Conservation (phyloP, 2,888 invertebrate genomes). For the Ceramica pisi region DNA sequence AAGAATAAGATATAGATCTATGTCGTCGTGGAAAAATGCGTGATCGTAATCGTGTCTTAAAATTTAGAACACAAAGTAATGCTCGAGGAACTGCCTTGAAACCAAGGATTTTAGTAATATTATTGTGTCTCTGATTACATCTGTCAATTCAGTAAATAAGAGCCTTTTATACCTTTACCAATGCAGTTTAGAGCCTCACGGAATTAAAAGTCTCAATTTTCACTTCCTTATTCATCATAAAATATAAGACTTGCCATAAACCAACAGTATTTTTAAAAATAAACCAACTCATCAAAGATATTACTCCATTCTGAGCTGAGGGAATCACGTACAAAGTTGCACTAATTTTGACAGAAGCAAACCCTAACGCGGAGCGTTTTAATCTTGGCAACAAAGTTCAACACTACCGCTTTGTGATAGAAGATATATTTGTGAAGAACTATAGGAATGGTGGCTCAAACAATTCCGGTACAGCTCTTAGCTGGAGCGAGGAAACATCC, state of each 20-base stretch:
- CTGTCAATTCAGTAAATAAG: conserved; percentile 3
- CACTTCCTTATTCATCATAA: conserved; percentile 38
- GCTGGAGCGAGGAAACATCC: conserved; percentile 81
- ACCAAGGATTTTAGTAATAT: conserved; percentile 38
- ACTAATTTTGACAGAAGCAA: conserved; percentile 59
- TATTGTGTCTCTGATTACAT: conserved; percentile 17
- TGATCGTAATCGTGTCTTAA: conserved; percentile 24
- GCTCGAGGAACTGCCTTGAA: conserved; percentile 51
- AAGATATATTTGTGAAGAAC: conserved; percentile 68
- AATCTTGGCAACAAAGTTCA: conserved; percentile 65
- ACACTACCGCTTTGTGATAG: conserved; percentile 63
- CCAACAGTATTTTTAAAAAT: conserved; percentile 38
- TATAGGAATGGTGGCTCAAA: conserved; percentile 64
- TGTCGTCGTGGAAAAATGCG: conserved; percentile 49
- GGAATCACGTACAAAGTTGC: conserved; percentile 65
- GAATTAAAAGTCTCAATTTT: conserved; percentile 34
- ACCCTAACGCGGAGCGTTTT: conserved; percentile 54
- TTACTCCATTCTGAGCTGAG: conserved; percentile 41
- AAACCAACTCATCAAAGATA: conserved; percentile 49
- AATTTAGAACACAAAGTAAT: conserved; percentile 33
- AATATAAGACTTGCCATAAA: conserved; percentile 27
- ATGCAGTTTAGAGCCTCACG: background rate
- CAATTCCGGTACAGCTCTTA: conserved; percentile 76
- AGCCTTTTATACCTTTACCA: background rate
- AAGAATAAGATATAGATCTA: conserved; percentile 42